These are phyloP conservation scores for Podarcis cretensis DNA, from an alignment of 2,113 vertebrate genomes.

Conservation along the genomic window DNA sequence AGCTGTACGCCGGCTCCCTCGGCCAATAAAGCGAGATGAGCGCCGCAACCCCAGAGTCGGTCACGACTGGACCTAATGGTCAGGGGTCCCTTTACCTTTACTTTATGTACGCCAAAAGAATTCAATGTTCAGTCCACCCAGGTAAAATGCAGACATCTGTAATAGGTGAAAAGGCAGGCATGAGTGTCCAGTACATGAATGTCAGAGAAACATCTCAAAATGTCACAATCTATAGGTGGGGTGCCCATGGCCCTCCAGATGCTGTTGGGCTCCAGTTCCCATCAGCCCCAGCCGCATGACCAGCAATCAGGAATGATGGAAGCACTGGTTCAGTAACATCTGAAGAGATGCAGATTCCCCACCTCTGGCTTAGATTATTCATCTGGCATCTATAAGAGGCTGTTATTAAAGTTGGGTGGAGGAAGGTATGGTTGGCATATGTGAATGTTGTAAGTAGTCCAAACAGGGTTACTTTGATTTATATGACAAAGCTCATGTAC, in stretches of 20 bases:
- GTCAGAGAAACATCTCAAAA: neutral
- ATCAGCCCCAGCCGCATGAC: neutral
- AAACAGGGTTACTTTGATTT: conserved; percentile 46
- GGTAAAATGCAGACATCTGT: neutral
- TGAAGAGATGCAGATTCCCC: neutral
- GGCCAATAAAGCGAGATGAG: no score
- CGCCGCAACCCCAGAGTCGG: no score
- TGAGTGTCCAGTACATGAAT: neutral
- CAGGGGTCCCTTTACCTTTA: no score
- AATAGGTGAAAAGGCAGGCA: neutral
- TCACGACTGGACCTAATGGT: no score
- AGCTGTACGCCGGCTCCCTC: no score
- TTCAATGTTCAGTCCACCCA: neutral
- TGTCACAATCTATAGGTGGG: neutral
- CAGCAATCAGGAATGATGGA: neutral
- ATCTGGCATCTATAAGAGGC: neutral
- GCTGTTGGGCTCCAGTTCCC: neutral
- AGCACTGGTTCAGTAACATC: neutral
- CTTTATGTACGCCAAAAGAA: no score
- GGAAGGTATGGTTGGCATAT: conserved; percentile 32
- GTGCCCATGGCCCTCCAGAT: neutral
- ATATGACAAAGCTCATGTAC: conserved; percentile 51
- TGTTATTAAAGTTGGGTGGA: conserved; percentile 13
- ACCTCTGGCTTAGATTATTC: neutral
- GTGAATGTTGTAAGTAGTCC: conserved; percentile 43